Evolutionary conservation across 2,113 vertebrate species (phyloP).

Genomic region (Thamnaconus septentrionalis): DNA sequence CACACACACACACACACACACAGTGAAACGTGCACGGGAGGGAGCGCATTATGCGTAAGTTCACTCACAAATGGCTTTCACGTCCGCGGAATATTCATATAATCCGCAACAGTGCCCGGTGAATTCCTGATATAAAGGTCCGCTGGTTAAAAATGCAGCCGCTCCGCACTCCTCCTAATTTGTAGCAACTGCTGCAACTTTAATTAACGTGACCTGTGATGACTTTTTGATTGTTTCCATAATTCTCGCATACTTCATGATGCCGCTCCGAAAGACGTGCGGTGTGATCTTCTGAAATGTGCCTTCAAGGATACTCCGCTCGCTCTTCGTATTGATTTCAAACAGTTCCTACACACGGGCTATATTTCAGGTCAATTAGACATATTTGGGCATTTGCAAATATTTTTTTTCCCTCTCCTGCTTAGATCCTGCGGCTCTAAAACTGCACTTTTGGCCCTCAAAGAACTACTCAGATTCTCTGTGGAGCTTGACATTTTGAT

Average conservation of each 20-base stretch:
- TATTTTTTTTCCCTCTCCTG: conserved; percentile 66
- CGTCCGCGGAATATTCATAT: conserved; percentile 43
- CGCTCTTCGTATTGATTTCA: conserved; percentile 72
- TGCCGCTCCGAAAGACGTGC: conserved; percentile 21
- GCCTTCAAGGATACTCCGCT: conserved; percentile 64
- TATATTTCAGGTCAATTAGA: conserved; percentile 79
- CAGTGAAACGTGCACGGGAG: neutral
- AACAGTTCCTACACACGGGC: conserved; percentile 68
- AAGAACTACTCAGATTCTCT: conserved; percentile 70
- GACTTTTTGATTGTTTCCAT: conserved; percentile 65
- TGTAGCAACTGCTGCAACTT: conserved; percentile 49
- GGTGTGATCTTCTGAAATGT: conserved; percentile 51
- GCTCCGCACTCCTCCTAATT: conserved; percentile 54
- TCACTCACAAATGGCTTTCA: conserved; percentile 41
- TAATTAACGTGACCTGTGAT: conserved; percentile 58
- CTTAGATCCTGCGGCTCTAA: conserved; percentile 76
- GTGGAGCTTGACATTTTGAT: conserved; percentile 79
- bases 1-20: conserved; percentile 50
- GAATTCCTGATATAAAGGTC: conserved; percentile 1
- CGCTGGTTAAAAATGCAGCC: conserved; percentile 30
- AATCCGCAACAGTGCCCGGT: conserved; percentile 24
- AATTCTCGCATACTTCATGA: conserved; percentile 56
- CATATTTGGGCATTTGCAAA: conserved; percentile 78
- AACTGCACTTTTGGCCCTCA: conserved; percentile 77
- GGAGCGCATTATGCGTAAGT: conserved; percentile 51